phyloP scores from a whole-genome alignment of 2,797 vertebrate genomes.

The Morus bassanus region DNA sequence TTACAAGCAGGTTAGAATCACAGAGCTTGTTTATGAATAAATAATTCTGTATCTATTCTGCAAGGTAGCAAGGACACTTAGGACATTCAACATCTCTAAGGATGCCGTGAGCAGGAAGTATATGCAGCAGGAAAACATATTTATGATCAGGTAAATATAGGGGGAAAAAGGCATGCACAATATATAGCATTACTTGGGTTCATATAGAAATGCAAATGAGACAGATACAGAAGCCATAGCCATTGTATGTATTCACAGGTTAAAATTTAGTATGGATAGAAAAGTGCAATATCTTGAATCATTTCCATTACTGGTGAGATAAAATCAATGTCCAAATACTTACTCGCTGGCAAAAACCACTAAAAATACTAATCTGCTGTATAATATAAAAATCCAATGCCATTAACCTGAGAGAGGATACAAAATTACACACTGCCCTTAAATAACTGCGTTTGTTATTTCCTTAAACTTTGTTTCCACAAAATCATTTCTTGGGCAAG shows the following conservation, averaged over 20 bases:
- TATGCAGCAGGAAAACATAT: slow-evolving; percentile 3
- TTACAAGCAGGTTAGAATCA: slow-evolving; percentile 48
- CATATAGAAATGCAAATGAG: neutral
- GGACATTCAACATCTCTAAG: neutral
- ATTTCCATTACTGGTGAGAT: neutral
- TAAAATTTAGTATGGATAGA: neutral
- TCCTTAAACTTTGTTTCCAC: neutral
- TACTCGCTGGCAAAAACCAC: neutral
- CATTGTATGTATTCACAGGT: neutral
- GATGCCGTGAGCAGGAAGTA: neutral
- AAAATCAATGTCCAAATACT: neutral
- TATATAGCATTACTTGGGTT: neutral
- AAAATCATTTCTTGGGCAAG: neutral
- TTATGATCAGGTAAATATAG: neutral
- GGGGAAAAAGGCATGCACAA: neutral
- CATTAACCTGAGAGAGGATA: neutral
- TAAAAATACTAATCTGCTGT: neutral
- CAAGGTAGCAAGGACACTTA: slow-evolving; percentile 33
- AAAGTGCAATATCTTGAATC: neutral
- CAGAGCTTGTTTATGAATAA: slow-evolving; percentile 40
- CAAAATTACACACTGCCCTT: neutral
- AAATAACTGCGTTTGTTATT: neutral
- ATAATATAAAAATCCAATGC: neutral
- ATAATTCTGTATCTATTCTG: slow-evolving; percentile 26
- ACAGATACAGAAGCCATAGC: neutral